phyloP scores from a whole-genome alignment of 1,140 invertebrate species.

The Sycobia sp. region DNA sequence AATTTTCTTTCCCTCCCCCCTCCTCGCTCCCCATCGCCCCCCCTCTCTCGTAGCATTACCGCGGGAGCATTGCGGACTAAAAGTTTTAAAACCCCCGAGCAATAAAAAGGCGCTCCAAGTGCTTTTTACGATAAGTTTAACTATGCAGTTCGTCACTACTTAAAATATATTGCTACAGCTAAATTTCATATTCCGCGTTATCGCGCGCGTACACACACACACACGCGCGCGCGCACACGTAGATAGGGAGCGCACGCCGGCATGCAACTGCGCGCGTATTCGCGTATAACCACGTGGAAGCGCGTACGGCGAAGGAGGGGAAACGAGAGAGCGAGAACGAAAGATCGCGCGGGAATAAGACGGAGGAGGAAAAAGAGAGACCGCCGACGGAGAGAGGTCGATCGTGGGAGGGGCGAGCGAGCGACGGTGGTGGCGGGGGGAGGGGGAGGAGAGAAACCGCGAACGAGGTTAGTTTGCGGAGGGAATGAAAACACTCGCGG shows the following conservation, averaged over 20 bases:
- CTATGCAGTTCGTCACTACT: slow-evolving; percentile 38
- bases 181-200: slow-evolving; percentile 34
- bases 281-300: too few relatives aligned
- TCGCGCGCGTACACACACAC: slow-evolving; percentile 16
- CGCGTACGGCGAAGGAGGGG: not conserved
- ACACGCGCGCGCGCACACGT: too few relatives aligned
- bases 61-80: slow-evolving; percentile 29
- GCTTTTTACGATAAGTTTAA: slow-evolving; percentile 38
- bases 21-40: too few relatives aligned
- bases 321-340: not conserved
- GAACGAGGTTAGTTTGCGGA: slow-evolving; percentile 26
- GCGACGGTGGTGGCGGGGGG: not conserved
- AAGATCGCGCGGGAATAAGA: not conserved
- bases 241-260: not conserved
- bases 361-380: not conserved
- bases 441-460: not conserved
- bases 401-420: not conserved
- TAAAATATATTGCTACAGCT: slow-evolving; percentile 36
- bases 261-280: too few relatives aligned
- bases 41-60: too few relatives aligned
- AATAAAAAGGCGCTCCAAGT: slow-evolving; percentile 35
- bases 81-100: slow-evolving; percentile 36
- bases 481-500: slow-evolving; percentile 27
- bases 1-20: too few relatives aligned
- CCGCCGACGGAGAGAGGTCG: not conserved